Evolutionary conservation across 2,888 invertebrate genomes (phyloP).

Genomic region (Phorcus lineatus): DNA sequence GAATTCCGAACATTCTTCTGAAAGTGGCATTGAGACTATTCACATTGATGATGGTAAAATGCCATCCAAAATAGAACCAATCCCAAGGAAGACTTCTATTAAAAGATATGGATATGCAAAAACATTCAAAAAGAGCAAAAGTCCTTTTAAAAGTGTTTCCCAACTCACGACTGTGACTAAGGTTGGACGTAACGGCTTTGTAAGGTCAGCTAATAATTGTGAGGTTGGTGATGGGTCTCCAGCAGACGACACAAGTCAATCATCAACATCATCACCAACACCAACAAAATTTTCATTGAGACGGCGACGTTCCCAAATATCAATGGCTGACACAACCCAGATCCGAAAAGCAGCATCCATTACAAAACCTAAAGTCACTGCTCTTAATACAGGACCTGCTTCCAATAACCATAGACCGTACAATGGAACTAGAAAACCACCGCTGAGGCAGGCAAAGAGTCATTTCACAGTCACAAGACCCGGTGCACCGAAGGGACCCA

Average conservation of each 20-base stretch:
- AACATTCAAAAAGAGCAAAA: neutral
- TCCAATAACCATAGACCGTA: neutral
- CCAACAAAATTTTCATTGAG: neutral
- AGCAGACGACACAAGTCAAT: neutral
- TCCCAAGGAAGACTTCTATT: neutral
- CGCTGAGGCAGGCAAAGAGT: conserved; percentile 22
- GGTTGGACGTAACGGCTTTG: neutral
- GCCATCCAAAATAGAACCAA: neutral
- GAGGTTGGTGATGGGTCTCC: neutral
- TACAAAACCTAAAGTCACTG: neutral
- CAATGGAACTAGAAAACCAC: conserved; percentile 16
- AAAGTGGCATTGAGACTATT: neutral
- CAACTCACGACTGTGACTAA: conserved; percentile 9
- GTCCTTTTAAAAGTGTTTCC: conserved; percentile 15
- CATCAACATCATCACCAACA: neutral
- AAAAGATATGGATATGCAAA: conserved; percentile 1
- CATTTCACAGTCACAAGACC: conserved; percentile 2
- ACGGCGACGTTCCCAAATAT: neutral
- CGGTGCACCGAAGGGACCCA: conserved; percentile 33
- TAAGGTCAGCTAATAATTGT: neutral
- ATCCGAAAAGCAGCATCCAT: neutral
- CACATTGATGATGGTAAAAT: neutral
- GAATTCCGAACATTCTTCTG: neutral
- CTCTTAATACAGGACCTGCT: neutral
- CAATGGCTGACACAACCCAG: conserved; percentile 4